phyloP scores from a whole-genome alignment of 2,113 vertebrate species.

The Taxidea taxus region DNA sequence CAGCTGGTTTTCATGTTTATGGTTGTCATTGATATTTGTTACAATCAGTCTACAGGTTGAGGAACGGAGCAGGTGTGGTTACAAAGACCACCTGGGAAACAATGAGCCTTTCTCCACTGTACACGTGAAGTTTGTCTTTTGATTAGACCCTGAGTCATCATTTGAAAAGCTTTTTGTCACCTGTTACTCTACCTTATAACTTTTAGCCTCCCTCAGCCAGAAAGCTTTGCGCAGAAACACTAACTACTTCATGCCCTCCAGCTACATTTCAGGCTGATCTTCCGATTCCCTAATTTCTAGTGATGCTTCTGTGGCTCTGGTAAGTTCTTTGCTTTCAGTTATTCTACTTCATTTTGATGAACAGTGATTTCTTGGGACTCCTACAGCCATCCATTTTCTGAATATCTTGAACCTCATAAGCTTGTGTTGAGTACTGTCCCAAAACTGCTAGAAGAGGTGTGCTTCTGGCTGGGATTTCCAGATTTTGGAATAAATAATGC shows the following conservation, averaged over 20 bases:
- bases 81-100: not conserved
- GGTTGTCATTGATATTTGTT: not conserved
- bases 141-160: not conserved
- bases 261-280: not conserved
- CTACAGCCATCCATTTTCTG: not conserved
- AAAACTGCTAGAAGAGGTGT: not conserved
- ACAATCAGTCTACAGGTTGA: not conserved
- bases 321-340: not conserved
- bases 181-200: not conserved
- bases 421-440: not conserved
- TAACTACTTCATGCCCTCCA: rapidly evolving
- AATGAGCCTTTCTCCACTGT: not conserved
- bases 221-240: not conserved
- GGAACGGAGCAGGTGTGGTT: not conserved
- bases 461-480: not conserved
- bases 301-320: not conserved
- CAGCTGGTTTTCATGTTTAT: not conserved
- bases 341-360: not conserved
- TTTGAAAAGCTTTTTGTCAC: not conserved
- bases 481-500: not conserved
- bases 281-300: not conserved
- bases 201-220: not conserved
- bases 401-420: not conserved
- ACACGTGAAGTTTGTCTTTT: not conserved
- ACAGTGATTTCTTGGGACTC: not conserved